These are phyloP conservation scores for Hemicordylus capensis DNA, from an alignment of 2,113 vertebrate species.

Conservation along the genomic window DNA sequence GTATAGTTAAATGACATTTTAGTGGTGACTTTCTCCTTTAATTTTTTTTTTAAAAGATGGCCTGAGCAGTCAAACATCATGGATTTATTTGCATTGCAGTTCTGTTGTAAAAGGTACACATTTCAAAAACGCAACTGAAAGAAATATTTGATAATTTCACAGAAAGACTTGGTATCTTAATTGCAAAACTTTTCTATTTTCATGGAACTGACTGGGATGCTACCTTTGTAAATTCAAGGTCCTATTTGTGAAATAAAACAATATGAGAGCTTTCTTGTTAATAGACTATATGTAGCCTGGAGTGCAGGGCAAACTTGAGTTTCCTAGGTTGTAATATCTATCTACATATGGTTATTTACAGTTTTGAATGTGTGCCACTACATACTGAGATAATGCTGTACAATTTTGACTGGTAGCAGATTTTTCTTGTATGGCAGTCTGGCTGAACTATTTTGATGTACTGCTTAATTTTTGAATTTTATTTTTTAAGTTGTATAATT, in stretches of 20 bases:
- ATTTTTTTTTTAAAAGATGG: slow-evolving; percentile 58
- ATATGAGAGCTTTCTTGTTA: slow-evolving; percentile 76
- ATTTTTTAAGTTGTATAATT: slow-evolving; percentile 93
- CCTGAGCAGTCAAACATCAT: slow-evolving; percentile 59
- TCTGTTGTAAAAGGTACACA: slow-evolving; percentile 72
- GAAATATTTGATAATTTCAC: slow-evolving; percentile 79
- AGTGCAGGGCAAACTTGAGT: slow-evolving; percentile 77
- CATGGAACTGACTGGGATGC: slow-evolving; percentile 75
- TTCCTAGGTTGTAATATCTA: slow-evolving; percentile 77
- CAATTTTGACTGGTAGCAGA: slow-evolving; percentile 81
- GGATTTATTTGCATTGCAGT: slow-evolving; percentile 65
- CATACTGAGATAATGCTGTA: slow-evolving; percentile 77
- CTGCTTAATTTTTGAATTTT: slow-evolving; percentile 85
- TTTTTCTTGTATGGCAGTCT: slow-evolving; percentile 84
- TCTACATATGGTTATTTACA: slow-evolving; percentile 74
- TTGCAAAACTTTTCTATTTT: slow-evolving; percentile 76
- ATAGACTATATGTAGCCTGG: slow-evolving; percentile 79
- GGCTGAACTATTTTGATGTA: slow-evolving; percentile 86
- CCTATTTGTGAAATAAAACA: slow-evolving; percentile 74
- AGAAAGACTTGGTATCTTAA: slow-evolving; percentile 76
- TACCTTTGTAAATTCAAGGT: slow-evolving; percentile 74
- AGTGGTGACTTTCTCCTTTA: slow-evolving; percentile 58
- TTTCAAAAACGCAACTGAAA: slow-evolving; percentile 70
- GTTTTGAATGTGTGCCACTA: slow-evolving; percentile 85
- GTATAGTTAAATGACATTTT: slow-evolving; percentile 62